Base-by-base conservation (phyloP, 2,797 vertebrate species). In the Rhincodon typus region DNA sequence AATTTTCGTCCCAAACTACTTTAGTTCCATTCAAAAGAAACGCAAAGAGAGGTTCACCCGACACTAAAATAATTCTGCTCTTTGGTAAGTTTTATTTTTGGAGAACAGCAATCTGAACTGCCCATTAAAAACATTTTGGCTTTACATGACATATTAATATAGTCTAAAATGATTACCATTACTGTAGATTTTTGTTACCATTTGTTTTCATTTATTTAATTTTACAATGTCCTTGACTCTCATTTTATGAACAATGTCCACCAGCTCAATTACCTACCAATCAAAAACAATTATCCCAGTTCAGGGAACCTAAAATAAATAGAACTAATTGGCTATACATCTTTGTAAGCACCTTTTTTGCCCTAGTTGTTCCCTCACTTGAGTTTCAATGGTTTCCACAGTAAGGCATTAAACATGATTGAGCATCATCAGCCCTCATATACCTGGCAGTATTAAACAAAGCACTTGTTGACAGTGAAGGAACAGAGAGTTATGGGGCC, bases 131-230 rank as follows among this genome's bases (percentile, higher is more conserved):
- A 46, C 66, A 94, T 27, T 69, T 46, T 88, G 42, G 23, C 66
- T 34, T 25, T 17, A 23, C 66, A 70, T 38, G 66, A 70, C 66
- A 46, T 62, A 90, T 70, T 94, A 70, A 70, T 70, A 70, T 94
- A 70, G 91, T 46, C 38, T 13, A 70, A 94, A 94, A 94, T 46
- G 7, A 94, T 94, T 94, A 72, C 57, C n/a, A 21, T n/a, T 93
- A 38, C 25, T 70, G 50, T 94, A 27, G 67, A 66, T 70, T 42
- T 94, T 94, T 94, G 69, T 72, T 94, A 72, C 67, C 67, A 94
- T 94, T 94, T 94, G 69, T 94, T 72, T 46, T 94, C 93, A 94
- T 94, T 72, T 94, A 70, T 72, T 94, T 94, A 94, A 94, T 94
- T 70, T 72, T 46, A 46, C 67, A 70, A 50, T 15, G 10, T 72